Percentiles rank a stretch among this genome's conserved stretches.
phyloP scores from a whole-genome alignment of 2,113 vertebrate species.

The Crypturellus undulatus region DNA sequence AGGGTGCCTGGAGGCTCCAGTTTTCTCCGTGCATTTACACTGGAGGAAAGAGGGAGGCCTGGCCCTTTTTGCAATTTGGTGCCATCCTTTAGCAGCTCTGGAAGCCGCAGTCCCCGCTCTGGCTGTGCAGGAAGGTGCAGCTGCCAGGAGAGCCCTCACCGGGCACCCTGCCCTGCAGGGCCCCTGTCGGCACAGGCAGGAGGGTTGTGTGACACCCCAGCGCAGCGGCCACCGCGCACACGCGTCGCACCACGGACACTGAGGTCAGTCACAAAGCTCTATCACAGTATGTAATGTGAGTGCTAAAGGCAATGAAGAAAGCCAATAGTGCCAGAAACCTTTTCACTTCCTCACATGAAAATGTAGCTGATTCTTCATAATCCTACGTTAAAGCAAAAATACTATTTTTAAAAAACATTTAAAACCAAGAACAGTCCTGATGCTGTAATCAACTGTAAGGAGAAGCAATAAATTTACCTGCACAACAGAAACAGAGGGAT shows the following conservation, averaged over 20 bases:
- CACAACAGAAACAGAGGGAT: constrained; percentile 94
- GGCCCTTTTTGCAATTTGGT: no score
- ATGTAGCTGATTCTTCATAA: background rate
- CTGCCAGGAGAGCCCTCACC: no score
- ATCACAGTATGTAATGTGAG: background rate
- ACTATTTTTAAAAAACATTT: background rate
- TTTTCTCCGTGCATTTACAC: no score
- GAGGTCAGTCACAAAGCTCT: background rate
- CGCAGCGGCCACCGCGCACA: no score
- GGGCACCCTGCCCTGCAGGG: no score
- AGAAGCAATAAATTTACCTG: constrained; percentile 83
- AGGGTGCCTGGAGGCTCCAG: background rate
- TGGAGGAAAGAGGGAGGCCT: no score
- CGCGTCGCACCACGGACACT: background rate
- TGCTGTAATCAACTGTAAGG: background rate
- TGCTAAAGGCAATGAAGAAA: background rate
- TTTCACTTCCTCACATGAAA: background rate
- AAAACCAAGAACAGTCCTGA: background rate
- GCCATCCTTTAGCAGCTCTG: no score
- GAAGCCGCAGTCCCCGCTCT: no score
- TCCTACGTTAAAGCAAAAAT: background rate
- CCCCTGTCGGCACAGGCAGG: no score
- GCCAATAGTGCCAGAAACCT: background rate
- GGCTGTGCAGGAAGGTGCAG: no score
- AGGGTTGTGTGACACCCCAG: no score